Evolutionary conservation across 1,140 invertebrate species (phyloP).

Genomic region (Brevipalpus yothersi): DNA sequence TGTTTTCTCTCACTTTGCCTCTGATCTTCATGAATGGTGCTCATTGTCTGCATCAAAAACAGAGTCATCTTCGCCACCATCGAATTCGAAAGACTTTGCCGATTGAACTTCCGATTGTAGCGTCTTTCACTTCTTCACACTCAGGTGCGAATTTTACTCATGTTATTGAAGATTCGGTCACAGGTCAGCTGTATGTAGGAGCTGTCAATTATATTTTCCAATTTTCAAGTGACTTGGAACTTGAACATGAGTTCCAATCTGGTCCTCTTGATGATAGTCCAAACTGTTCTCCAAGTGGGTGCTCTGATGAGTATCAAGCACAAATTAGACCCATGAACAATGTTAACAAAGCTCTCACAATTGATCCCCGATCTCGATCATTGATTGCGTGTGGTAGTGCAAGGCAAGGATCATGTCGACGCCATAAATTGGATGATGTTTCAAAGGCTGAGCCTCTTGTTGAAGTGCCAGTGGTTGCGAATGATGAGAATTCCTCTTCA

Average conservation of each 20-base stretch:
- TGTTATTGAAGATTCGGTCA: conserved; percentile 31
- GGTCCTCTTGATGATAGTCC: conserved; percentile 61
- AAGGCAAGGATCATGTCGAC: conserved; percentile 59
- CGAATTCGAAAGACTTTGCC: too few species aligned
- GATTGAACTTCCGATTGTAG: neutral
- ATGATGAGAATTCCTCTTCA: conserved; percentile 67
- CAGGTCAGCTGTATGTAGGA: conserved; percentile 41
- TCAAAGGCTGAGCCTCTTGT: conserved; percentile 43
- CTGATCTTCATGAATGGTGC: too few species aligned
- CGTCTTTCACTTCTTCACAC: conserved; percentile 12
- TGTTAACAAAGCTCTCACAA: conserved; percentile 69
- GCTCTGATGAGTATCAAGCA: conserved; percentile 20
- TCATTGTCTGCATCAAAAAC: too few species aligned
- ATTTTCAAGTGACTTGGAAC: conserved; percentile 38
- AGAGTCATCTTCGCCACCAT: neutral
- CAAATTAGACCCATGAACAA: conserved; percentile 43
- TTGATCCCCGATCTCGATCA: conserved; percentile 49
- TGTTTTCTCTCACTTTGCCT: too few species aligned
- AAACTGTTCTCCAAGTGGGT: conserved; percentile 59
- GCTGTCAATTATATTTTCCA: conserved; percentile 61
- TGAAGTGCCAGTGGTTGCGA: conserved; percentile 58
- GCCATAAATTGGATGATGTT: conserved; percentile 47
- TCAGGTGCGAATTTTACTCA: conserved; percentile 25
- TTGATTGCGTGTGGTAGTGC: conserved; percentile 70
- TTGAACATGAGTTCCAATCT: conserved; percentile 36